These are phyloP conservation scores for Malacoctenus gilli DNA, from an alignment of 2,797 vertebrate genomes.

Conservation along the genomic window DNA sequence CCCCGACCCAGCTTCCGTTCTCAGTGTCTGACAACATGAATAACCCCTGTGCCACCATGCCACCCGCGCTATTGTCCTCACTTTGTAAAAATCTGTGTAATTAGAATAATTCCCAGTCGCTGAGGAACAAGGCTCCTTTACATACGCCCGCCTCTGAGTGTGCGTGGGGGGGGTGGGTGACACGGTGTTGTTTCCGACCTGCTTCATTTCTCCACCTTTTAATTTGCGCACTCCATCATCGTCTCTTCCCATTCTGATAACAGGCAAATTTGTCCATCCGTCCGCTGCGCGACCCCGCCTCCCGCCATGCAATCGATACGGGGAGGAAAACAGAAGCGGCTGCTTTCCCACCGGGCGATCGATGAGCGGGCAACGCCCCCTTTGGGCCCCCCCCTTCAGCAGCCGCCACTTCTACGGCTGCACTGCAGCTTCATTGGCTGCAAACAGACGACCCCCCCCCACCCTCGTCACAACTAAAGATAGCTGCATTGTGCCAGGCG, in stretches of 20 bases:
- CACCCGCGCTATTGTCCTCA: too few relatives aligned
- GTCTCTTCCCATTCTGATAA: background rate
- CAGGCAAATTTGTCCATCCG: background rate
- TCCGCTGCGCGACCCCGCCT: background rate
- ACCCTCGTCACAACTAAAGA: too few relatives aligned
- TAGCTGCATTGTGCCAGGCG: too few relatives aligned
- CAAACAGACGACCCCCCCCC: too few relatives aligned
- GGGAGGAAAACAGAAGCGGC: constrained; percentile 3
- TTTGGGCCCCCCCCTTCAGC: background rate
- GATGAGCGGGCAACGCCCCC: background rate
- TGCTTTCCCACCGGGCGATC: constrained; percentile 14
- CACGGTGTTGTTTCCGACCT: background rate
- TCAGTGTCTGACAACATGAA: too few relatives aligned
- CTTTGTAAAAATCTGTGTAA: too few relatives aligned
- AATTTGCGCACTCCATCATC: background rate
- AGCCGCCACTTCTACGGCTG: background rate
- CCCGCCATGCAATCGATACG: constrained; percentile 1
- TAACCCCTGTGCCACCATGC: too few relatives aligned
- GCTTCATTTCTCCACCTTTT: background rate
- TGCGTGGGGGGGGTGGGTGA: background rate
- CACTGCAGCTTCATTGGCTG: background rate
- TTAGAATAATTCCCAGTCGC: background rate
- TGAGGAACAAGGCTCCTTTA: background rate
- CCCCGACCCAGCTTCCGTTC: too few relatives aligned
- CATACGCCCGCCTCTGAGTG: too few relatives aligned